Conservation (phyloP, 2,888 invertebrate genomes). For the Odontocerum albicorne region DNA sequence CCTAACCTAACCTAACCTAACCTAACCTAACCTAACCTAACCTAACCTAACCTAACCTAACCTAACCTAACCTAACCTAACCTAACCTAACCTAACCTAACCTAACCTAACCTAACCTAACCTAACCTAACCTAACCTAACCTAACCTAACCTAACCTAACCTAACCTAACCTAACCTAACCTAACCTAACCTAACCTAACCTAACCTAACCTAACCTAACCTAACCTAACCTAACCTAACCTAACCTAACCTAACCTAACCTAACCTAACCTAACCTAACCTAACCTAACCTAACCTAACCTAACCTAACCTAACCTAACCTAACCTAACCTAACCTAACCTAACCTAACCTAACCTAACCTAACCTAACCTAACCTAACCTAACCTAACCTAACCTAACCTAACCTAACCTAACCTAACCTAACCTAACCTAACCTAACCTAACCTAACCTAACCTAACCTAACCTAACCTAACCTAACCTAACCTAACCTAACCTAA, state of each 20-base stretch:
- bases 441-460: slow-evolving; percentile 12
- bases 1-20: slow-evolving; percentile 12
- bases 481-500: slow-evolving; percentile 12
- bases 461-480: slow-evolving; percentile 12
- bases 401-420: slow-evolving; percentile 12
- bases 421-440: slow-evolving; percentile 12
- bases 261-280: slow-evolving; percentile 12
- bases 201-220: slow-evolving; percentile 1
- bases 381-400: slow-evolving; percentile 12
- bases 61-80: slow-evolving; percentile 9
- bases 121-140: slow-evolving; percentile 10
- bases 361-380: slow-evolving; percentile 12
- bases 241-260: slow-evolving; percentile 12
- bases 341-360: slow-evolving; percentile 12
- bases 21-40: slow-evolving; percentile 1
- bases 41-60: slow-evolving; percentile 6
- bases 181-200: slow-evolving; percentile 11
- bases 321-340: slow-evolving; percentile 12
- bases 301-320: slow-evolving; percentile 8
- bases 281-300: slow-evolving; percentile 12
- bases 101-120: slow-evolving; percentile 7
- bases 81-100: slow-evolving; percentile 4
- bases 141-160: slow-evolving; percentile 5
- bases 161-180: slow-evolving; percentile 12
- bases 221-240: slow-evolving; percentile 8